phyloP scores from a whole-genome alignment of 2,113 vertebrate species.

The Trachemys scripta region DNA sequence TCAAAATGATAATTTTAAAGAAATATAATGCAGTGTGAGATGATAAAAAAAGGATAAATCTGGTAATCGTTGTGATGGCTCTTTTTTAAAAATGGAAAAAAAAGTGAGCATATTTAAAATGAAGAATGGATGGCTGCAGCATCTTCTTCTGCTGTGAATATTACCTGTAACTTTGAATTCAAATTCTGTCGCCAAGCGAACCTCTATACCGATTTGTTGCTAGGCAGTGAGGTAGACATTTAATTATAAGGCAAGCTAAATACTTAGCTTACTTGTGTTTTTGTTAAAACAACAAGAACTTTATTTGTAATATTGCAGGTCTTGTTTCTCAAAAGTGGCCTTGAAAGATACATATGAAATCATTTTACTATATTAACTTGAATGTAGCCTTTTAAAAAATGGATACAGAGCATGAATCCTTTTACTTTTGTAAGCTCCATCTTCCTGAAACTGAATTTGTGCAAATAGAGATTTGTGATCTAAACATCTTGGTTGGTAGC shows the following conservation, averaged over 20 bases:
- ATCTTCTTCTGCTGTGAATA: background rate
- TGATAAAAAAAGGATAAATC: background rate
- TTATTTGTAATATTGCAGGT: background rate
- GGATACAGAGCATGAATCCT: background rate
- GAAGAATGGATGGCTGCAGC: background rate
- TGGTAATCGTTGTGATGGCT: background rate
- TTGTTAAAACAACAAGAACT: background rate
- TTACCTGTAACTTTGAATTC: background rate
- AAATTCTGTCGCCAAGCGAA: slow-evolving; percentile 13
- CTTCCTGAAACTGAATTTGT: background rate
- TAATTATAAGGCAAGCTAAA: background rate
- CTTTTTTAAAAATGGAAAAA: background rate
- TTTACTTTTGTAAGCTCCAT: background rate
- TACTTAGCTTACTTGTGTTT: background rate
- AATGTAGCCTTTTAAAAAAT: background rate
- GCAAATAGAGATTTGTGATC: background rate
- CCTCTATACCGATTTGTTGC: background rate
- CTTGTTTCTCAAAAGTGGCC: slow-evolving; percentile 1
- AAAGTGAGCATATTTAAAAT: background rate
- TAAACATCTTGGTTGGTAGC: background rate
- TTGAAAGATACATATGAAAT: background rate
- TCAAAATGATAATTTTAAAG: background rate
- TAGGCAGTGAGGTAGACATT: background rate
- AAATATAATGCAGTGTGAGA: background rate
- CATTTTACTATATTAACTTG: background rate